Evolutionary conservation across 2,113 vertebrate species (phyloP).

Genomic region (Otis tarda): DNA sequence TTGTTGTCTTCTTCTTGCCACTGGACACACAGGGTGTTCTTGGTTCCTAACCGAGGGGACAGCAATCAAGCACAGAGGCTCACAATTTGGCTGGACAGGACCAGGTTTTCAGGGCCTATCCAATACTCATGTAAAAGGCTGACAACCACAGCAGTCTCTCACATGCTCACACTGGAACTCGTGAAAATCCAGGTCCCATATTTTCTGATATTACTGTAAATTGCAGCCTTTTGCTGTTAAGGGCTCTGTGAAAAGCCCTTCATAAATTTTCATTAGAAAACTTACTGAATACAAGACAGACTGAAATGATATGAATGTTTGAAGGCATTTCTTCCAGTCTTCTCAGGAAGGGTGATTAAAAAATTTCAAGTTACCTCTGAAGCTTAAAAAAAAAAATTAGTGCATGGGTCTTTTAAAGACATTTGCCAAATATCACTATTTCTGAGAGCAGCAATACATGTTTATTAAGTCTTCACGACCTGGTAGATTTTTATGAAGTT

Average conservation of each 20-base stretch:
- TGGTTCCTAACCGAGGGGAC: background rate
- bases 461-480: background rate
- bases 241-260: background rate
- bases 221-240: background rate
- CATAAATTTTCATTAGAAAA: background rate
- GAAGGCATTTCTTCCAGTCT: background rate
- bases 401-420: background rate
- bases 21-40: background rate
- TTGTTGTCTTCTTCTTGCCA: background rate
- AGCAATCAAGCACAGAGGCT: background rate
- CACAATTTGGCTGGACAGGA: background rate
- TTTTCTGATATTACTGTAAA: background rate
- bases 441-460: background rate
- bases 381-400: background rate
- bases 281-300: background rate
- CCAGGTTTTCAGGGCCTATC: background rate
- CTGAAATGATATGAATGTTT: background rate
- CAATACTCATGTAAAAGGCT: background rate
- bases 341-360: background rate
- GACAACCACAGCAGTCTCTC: background rate
- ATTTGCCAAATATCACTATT: background rate
- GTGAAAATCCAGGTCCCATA: background rate
- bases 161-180: background rate
- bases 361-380: background rate
- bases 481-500: background rate